Base-by-base conservation (phyloP, 2,113 vertebrate species). In the Urocynchramus pylzowi region DNA sequence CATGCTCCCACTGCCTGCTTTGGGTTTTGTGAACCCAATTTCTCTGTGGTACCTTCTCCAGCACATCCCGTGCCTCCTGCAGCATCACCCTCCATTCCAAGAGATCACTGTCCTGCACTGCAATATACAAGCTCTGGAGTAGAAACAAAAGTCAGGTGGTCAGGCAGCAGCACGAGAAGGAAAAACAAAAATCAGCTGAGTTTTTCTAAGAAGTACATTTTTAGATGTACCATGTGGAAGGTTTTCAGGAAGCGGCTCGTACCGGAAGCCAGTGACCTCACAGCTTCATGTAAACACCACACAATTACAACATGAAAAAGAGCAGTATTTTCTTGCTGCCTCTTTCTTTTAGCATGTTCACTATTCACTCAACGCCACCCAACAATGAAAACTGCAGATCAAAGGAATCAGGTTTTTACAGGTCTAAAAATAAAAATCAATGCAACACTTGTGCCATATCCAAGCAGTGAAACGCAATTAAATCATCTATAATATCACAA, bases 171-270 rank as follows among this genome's bases (percentile, higher is more conserved):
- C 28, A 80, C 9, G 2, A 84, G 37, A 11, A 84, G 41, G 77
- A 56, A 71, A 93, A 95, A 79, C 87, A 95, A 93, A 74, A 87
- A 92, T 82, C 91, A 96, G 93, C 83, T 92, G 93, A 92, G 87
- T 68, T 96, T 76, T 96, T 97, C 94, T 95, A 95, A 96, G 94
- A 96, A 96, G 86, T 28, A 19, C 80, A 75, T 94, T 97, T 97
- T 93, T 88, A 96, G 78, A 31, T 88, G 73, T 90, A 92, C 89
- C 89, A 33, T 49, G 89, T 26, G 90, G 33, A 84, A 69, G 67
- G 93, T 76, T 95, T 84, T 88, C 93, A 97, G 96, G 96, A 97
- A 97, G 95, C 65, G 49, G 94, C 82, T 95, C 44, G 10, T 77
- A 74, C 68, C 65, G 94, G 96, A 97, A 96, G 75, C 93, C 78